Percentiles rank a stretch among this genome's conserved stretches.
These are phyloP conservation scores for Pseudomyrmex pallidus DNA, from an alignment of 1,140 invertebrate genomes.

Conservation along the genomic window DNA sequence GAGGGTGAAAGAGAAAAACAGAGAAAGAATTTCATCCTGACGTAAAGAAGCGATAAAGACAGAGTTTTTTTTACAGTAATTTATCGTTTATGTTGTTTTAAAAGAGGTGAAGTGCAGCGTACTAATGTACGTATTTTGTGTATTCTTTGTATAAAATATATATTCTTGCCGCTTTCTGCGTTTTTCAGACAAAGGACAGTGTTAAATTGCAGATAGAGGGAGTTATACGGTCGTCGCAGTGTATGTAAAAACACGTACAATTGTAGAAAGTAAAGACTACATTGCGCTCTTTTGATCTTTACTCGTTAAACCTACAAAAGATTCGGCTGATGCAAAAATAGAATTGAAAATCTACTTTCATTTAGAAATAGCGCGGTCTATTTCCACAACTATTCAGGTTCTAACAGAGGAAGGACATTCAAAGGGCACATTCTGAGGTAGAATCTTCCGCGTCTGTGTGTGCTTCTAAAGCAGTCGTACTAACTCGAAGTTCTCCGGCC, in stretches of 20 bases:
- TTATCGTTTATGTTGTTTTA: too few species aligned
- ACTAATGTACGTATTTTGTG: not conserved
- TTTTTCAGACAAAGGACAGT: conserved; percentile 12
- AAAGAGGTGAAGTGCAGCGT: too few species aligned
- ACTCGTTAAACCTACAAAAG: not conserved
- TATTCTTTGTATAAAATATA: not conserved
- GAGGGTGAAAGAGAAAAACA: too few species aligned
- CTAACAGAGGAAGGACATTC: conserved; percentile 45
- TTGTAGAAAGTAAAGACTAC: conserved; percentile 6
- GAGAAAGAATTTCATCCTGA: conserved; percentile 21
- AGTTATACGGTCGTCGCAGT: not conserved
- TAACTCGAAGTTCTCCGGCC: conserved; percentile 48
- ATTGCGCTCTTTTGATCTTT: conserved; percentile 44
- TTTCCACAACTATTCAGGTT: conserved; percentile 55
- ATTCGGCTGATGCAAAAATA: conserved; percentile 36
- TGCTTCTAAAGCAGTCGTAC: conserved; percentile 39
- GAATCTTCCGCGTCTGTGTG: conserved; percentile 55
- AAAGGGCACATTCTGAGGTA: conserved; percentile 30
- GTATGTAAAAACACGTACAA: not conserved
- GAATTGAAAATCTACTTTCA: conserved; percentile 65
- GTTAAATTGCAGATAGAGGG: not conserved
- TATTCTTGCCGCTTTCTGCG: not conserved
- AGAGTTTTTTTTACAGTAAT: too few species aligned
- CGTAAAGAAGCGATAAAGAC: not conserved
- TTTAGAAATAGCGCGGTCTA: conserved; percentile 57